phyloP scores from a whole-genome alignment of 37 sponge, comb jelly and placozoan species.

The Haliclona indistincta region DNA sequence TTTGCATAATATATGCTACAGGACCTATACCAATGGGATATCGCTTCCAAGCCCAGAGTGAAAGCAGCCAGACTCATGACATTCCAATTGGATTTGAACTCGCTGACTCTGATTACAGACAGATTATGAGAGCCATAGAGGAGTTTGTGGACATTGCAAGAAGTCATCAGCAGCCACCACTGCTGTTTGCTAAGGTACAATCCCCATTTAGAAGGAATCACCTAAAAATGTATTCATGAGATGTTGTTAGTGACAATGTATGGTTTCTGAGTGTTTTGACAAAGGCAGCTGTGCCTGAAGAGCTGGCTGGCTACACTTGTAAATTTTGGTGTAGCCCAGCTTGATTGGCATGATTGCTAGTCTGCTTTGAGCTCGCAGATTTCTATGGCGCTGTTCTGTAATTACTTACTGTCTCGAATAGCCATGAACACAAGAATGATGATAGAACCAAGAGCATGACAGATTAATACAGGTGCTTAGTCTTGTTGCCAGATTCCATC shows the following conservation, averaged over 20 bases:
- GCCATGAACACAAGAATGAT: too few species aligned
- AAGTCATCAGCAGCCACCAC: conserved; percentile 23
- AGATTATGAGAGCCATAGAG: conserved; percentile 54
- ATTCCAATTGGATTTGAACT: conserved; percentile 60
- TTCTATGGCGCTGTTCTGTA: too few species aligned
- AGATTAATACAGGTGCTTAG: too few species aligned
- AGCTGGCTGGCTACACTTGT: too few species aligned
- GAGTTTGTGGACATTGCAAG: conserved; percentile 34
- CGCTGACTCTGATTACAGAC: conserved; percentile 59
- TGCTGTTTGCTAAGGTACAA: conserved; percentile 62
- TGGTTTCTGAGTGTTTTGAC: background rate
- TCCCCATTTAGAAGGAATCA: background rate
- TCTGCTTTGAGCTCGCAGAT: too few species aligned
- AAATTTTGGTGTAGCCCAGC: too few species aligned
- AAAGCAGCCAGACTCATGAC: conserved; percentile 70
- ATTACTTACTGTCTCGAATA: too few species aligned
- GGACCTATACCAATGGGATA: conserved; percentile 79
- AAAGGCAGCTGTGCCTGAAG: too few species aligned
- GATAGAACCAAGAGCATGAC: too few species aligned
- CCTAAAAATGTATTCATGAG: background rate
- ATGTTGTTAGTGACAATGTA: background rate
- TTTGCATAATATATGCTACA: background rate
- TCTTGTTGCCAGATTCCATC: too few species aligned
- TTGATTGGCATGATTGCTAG: too few species aligned
- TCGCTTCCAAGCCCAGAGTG: conserved; percentile 52